These are phyloP conservation scores for Callyntrura sp. DNA, from an alignment of 2,888 invertebrate genomes.

Conservation along the genomic window DNA sequence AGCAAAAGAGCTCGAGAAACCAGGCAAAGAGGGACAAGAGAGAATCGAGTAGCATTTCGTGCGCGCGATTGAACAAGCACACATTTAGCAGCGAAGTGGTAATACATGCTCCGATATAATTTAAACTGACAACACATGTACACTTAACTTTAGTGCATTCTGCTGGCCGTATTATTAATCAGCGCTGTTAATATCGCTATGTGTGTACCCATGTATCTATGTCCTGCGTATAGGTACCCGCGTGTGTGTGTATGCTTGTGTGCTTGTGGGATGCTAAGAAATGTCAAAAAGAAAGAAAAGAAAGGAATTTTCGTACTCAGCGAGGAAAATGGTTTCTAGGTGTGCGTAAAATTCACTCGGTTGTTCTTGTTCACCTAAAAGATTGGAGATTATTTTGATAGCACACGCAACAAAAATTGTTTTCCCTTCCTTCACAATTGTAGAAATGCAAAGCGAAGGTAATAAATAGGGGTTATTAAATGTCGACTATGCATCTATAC, in stretches of 20 bases:
- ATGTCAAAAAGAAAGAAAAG: conserved; percentile 23
- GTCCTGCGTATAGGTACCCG: no score
- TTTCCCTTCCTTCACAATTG: conserved; percentile 16
- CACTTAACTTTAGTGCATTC: conserved; percentile 58
- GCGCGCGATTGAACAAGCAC: conserved; percentile 41
- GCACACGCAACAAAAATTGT: conserved; percentile 30
- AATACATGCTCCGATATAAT: conserved; percentile 54
- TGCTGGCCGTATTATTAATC: conserved; percentile 38
- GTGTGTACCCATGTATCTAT: no score
- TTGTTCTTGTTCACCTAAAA: background rate
- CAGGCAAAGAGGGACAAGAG: conserved; percentile 1
- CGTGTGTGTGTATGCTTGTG: no score
- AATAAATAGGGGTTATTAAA: background rate
- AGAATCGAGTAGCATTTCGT: background rate
- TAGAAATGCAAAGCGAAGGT: background rate
- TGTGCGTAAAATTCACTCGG: conserved; percentile 11
- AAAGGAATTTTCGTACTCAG: background rate
- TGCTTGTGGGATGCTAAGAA: conserved; percentile 44
- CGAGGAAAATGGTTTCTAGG: conserved; percentile 28
- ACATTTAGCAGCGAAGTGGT: conserved; percentile 31
- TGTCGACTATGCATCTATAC: background rate
- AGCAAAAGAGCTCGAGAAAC: background rate
- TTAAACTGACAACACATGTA: conserved; percentile 67
- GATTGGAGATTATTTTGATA: background rate
- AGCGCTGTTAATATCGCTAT: no score